These are phyloP conservation scores for Sclerurus mexicanus DNA, from an alignment of 2,113 vertebrate genomes.

Conservation along the genomic window DNA sequence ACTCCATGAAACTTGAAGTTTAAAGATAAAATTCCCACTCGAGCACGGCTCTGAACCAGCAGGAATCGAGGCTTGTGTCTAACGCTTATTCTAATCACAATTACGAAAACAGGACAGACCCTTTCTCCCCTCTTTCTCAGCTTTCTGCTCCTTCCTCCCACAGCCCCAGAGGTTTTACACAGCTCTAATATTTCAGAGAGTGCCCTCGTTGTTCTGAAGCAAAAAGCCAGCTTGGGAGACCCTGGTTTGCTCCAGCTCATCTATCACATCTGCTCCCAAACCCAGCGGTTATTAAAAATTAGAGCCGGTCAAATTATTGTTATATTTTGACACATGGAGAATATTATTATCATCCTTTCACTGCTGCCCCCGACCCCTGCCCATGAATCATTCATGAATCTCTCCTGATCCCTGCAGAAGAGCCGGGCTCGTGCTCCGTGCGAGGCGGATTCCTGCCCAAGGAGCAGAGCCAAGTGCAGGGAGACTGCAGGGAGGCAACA, in stretches of 20 bases:
- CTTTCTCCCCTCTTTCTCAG: background rate
- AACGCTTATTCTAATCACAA: background rate
- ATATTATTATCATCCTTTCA: background rate
- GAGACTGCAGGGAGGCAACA: background rate
- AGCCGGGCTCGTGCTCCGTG: background rate
- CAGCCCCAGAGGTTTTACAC: background rate
- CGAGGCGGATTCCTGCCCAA: background rate
- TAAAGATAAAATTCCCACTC: background rate
- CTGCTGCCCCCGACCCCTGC: background rate
- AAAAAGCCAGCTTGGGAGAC: constrained; percentile 1
- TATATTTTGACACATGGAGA: background rate
- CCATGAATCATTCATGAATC: background rate
- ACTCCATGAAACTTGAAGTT: background rate
- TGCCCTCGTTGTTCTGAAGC: background rate
- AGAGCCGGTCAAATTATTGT: background rate
- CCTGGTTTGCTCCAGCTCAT: background rate
- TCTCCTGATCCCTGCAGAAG: background rate
- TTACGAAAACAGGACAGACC: background rate
- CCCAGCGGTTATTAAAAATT: background rate
- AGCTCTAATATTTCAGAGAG: background rate
- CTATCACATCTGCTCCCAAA: constrained; percentile 10
- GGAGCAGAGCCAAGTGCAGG: background rate
- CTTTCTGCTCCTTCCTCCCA: background rate
- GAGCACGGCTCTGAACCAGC: background rate
- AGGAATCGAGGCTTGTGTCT: background rate